Base-by-base conservation (phyloP, 1,140 invertebrate genomes). In the Mercenaria mercenaria region DNA sequence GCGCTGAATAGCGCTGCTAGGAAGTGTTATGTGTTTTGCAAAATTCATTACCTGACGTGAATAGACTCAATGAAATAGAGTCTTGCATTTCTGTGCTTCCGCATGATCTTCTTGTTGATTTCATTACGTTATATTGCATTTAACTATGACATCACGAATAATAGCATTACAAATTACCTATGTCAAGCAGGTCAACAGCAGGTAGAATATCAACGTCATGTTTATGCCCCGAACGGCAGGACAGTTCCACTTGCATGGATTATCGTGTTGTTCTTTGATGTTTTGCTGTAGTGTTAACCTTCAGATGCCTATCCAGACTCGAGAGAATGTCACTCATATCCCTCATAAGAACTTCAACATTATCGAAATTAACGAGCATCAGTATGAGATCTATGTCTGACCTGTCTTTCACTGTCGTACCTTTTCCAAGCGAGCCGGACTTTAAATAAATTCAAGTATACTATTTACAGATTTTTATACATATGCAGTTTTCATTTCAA, bases 391-490 rank as follows among this genome's bases (percentile, higher is more conserved):
- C 82, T 10, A 84, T 67, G 41, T 84, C 82, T 4, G 82, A 84
- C 8, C 41, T 84, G 18, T 43, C 67, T 52, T 67, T 64, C 0
- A 84, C 82, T 4, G 82, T 34, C n/a, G 82, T 84, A 18, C 82
- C 82, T 72, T 84, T 84, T 4, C 82, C 82, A 1, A 84, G 32
- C 0, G 82, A 84, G 23, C 82, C 82, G 32, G 61, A 72, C 64
- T 84, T 26, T 41, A 41, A 83, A n/a, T n/a, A n/a, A n/a, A n/a
- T n/a, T n/a, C n/a, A n/a, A n/a, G n/a, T n/a, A n/a, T n/a, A n/a
- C n/a, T n/a, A n/a, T n/a, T n/a, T n/a, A n/a, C n/a, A n/a, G n/a
- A n/a, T n/a, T n/a, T n/a, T n/a, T n/a, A n/a, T n/a, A n/a, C n/a
- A n/a, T n/a, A n/a, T n/a, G n/a, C n/a, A n/a, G n/a, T n/a, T n/a